phyloP scores from a whole-genome alignment of 2,888 invertebrate genomes.

The Lacanobia wlatinum region DNA sequence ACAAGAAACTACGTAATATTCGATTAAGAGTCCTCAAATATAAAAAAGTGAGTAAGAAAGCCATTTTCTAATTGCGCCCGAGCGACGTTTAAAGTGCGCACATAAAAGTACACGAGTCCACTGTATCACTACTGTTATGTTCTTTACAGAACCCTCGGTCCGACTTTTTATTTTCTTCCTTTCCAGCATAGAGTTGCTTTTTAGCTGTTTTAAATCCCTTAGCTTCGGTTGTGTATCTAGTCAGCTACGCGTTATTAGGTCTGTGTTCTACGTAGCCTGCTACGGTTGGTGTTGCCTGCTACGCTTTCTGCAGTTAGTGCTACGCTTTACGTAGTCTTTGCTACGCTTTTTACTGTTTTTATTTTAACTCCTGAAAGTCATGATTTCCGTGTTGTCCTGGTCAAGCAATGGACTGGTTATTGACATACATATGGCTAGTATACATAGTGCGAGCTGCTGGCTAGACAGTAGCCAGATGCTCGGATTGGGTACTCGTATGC shows the following conservation, averaged over 20 bases:
- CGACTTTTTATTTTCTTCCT: slow-evolving; percentile 34
- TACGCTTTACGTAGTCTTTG: neutral
- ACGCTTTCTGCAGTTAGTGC: slow-evolving; percentile 2
- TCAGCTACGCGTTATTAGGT: slow-evolving; percentile 30
- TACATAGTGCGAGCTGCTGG: too few relatives aligned
- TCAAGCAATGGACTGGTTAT: neutral
- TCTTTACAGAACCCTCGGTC: slow-evolving; percentile 53
- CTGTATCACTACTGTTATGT: slow-evolving; percentile 60
- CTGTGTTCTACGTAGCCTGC: slow-evolving; percentile 29
- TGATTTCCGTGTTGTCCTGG: neutral
- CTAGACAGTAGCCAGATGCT: too few relatives aligned
- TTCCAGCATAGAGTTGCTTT: slow-evolving; percentile 15
- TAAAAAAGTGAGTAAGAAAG: slow-evolving; percentile 69
- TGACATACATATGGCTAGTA: neutral
- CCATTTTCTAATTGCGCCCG: slow-evolving; percentile 77
- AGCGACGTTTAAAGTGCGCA: slow-evolving; percentile 74
- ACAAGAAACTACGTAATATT: slow-evolving; percentile 42
- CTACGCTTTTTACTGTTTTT: neutral
- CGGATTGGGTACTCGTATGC: too few relatives aligned
- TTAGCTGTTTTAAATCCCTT: slow-evolving; percentile 35
- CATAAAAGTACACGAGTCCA: slow-evolving; percentile 71
- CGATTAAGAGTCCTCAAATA: slow-evolving; percentile 47
- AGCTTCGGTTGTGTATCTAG: slow-evolving; percentile 22
- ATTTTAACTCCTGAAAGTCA: neutral
- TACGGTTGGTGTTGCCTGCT: slow-evolving; percentile 10